These are phyloP conservation scores for Coptotermes formosanus DNA, from an alignment of 1,140 invertebrate species.

Conservation along the genomic window DNA sequence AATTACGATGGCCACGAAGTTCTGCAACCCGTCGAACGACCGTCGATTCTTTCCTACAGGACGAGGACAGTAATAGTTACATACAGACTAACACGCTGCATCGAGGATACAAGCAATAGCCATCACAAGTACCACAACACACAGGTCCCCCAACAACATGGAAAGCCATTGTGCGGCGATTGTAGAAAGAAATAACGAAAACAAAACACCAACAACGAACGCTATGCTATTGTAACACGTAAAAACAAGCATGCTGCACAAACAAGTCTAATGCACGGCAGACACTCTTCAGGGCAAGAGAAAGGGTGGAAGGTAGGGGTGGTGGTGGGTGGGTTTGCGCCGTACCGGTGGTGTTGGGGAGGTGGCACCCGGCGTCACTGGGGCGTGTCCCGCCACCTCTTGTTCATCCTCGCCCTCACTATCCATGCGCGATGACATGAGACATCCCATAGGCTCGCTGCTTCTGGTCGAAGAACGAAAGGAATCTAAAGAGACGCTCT, in stretches of 20 bases:
- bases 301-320: not conserved
- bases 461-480: not conserved
- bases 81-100: too few relatives aligned
- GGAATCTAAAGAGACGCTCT: not conserved
- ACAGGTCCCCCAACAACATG: not conserved
- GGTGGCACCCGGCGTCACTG: not conserved
- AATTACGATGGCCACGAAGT: too few relatives aligned
- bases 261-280: not conserved
- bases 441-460: not conserved
- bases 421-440: not conserved
- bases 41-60: too few relatives aligned
- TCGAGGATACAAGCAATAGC: too few relatives aligned
- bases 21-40: too few relatives aligned
- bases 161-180: not conserved
- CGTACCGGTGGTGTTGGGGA: slow-evolving; percentile 17
- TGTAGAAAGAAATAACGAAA: not conserved
- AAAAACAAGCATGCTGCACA: not conserved
- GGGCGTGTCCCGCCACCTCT: not conserved
- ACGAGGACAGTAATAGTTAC: too few relatives aligned
- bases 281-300: not conserved
- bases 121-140: not conserved
- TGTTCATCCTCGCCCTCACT: not conserved
- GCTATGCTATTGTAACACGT: not conserved
- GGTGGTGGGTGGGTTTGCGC: slow-evolving; percentile 8
- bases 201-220: not conserved